These are phyloP conservation scores for Vanacampus margaritifer DNA, from an alignment of 2,113 vertebrate genomes.

Conservation along the genomic window DNA sequence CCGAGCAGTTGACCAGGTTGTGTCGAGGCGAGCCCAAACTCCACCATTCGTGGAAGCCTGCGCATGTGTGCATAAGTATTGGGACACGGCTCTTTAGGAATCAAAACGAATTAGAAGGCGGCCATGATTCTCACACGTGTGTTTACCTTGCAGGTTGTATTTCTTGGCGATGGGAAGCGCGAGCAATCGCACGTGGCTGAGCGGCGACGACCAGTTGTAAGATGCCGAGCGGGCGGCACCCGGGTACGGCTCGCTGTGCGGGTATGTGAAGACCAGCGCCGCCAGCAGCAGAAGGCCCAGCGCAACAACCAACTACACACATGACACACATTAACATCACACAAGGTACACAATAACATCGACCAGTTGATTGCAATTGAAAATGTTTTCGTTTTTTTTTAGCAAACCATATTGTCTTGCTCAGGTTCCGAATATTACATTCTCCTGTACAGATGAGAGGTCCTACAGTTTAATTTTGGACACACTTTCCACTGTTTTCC, in stretches of 20 bases:
- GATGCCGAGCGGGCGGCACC: slow-evolving; percentile 74
- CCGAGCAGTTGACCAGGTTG: slow-evolving; percentile 69
- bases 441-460: no score
- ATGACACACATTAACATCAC: slow-evolving; percentile 2
- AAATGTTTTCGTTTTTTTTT: no score
- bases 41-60: slow-evolving; percentile 76
- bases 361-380: no score
- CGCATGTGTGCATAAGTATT: background rate
- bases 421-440: no score
- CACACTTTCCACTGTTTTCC: no score
- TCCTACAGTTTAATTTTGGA: no score
- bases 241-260: slow-evolving; percentile 73
- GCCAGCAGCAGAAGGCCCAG: slow-evolving; percentile 80
- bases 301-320: slow-evolving; percentile 76
- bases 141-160: slow-evolving; percentile 84
- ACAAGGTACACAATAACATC: no score
- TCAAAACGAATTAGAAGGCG: background rate
- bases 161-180: slow-evolving; percentile 92
- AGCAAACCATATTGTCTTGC: no score
- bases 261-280: slow-evolving; percentile 82
- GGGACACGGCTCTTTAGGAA: background rate
- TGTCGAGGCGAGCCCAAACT: slow-evolving; percentile 44
- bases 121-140: background rate
- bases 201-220: slow-evolving; percentile 82
- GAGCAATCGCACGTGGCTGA: slow-evolving; percentile 85